A percentile compares a stretch with the other conserved stretches of the same genome.
phyloP scores from a whole-genome alignment of 2,888 invertebrate genomes.

The Trichogramma evanescens region DNA sequence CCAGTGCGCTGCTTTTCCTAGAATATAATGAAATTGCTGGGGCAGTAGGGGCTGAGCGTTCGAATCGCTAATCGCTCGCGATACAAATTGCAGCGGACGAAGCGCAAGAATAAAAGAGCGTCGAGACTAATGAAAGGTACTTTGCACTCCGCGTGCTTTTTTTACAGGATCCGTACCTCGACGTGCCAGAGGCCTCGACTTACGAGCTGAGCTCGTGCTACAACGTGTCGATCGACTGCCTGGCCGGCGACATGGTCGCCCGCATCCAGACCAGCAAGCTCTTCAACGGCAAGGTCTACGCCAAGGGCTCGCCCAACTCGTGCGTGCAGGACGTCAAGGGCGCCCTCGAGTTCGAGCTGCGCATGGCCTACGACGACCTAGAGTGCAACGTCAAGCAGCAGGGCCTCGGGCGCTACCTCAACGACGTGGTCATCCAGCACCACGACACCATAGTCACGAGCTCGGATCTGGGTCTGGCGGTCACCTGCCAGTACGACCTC shows the following conservation, averaged over 20 bases:
- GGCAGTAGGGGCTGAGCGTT: too few relatives aligned
- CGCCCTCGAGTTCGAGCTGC: constrained; percentile 82
- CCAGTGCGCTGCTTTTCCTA: too few relatives aligned
- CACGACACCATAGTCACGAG: constrained; percentile 93
- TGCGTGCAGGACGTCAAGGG: constrained; percentile 84
- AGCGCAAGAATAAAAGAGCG: too few relatives aligned
- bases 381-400: constrained; percentile 90
- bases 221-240: constrained; percentile 89
- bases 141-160: neutral
- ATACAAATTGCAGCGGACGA: too few relatives aligned
- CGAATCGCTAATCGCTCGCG: too few relatives aligned
- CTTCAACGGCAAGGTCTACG: constrained; percentile 91
- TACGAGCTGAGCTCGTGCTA: constrained; percentile 90
- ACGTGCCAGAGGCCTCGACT: constrained; percentile 84
- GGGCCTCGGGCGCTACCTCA: constrained; percentile 77
- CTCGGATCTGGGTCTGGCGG: constrained; percentile 85
- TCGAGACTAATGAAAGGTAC: too few relatives aligned
- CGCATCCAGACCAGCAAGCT: constrained; percentile 85
- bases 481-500: constrained; percentile 89
- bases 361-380: constrained; percentile 86
- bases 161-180: constrained; percentile 75
- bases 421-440: constrained; percentile 91
- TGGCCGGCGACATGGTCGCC: constrained; percentile 87
- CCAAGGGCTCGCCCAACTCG: constrained; percentile 87
- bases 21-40: too few relatives aligned